Base-by-base conservation (phyloP, 2,113 vertebrate species). In the Hipposideros armiger region DNA sequence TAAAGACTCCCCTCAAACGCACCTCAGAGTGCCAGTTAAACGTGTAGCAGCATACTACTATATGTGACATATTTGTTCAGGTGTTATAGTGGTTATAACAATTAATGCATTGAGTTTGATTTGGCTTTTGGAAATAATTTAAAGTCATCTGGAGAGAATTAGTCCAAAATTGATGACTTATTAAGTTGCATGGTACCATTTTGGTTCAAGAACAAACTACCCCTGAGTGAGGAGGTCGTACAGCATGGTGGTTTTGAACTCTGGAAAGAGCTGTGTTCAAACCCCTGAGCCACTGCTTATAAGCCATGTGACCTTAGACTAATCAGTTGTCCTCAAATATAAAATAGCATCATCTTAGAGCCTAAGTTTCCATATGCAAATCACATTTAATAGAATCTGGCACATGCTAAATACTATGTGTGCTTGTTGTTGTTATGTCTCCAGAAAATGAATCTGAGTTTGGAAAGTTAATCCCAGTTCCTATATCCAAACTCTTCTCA, bases 71-170 rank as follows among this genome's bases (percentile, higher is more conserved):
- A 22, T 60, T 90, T 87, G 73, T 60, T 52, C 56, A 77, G 52
- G 52, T 9, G 42, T 15, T 28, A 19, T 56, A 26, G 3, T 70
- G 1, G 3, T 87, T 92, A 36, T 67, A 60, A 54, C 20, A 66
- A 45, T 80, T 72, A 91, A 26, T 86, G 52, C 56, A 74, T 4
- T 42, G 24, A 22, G 5, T 45, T 74, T 93, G 81, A 11, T 30
- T 69, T 82, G 26, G 73, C 15, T 42, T 97, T 66, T 13, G 4
- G 40, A 78, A 74, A 22, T n/a, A 89, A 30, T 74, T 96, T 73
- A 88, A 95, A 73, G 30, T 96, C 24, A 89, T 58, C 81, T 96
- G 47, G 72, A 95, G 83, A 73, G 3, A 82, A 56, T 45, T 50
- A 50, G 11, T 15, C 77, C 42, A 32, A 78, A 84, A 90, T 7